Evolutionary conservation across 2,113 vertebrate species (phyloP), one percentile per base, ranked within the genome.

Genomic region (Apistogramma diplotaenia): DNA sequence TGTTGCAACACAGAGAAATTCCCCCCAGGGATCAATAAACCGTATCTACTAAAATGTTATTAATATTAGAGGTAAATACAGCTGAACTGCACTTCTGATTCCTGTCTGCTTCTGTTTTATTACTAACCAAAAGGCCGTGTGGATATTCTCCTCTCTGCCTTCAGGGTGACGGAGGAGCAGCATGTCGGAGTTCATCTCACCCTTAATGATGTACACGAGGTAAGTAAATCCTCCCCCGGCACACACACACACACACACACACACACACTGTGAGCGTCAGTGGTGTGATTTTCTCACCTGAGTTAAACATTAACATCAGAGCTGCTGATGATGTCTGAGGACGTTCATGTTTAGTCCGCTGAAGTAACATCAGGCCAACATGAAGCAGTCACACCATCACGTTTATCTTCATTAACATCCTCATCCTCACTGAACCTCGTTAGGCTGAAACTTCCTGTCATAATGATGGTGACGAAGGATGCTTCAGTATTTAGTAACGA

Each of bases 231-330:
- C 43, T 51, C 43, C 43, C 65, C 25, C 65, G 49, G 13, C 65
- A 31, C 25, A 8, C 13, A 70, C 18, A 49, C 9, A 19, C 62
- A 27, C 40, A 46, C 9, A 31, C 16, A 49, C 3, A 51, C 18
- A 27, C 0, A 6, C 43, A 31, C 29, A 43, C 65, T 13, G 12
- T 70, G 65, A 5, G 6, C 49, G 40, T 60, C 76, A 5, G 13
- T 23, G 35, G 71, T 83, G 76, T 58, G 80, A 79, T 61, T 76
- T 78, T 85, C 86, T 88, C 86, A 88, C 82, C 82, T 79, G 76
- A 62, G 65, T 16, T 27, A 62, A 84, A 70, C 37, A 6, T 75
- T 6, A 75, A 46, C 53, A 16, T 65, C 37, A 27, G 62, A 87
- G 59, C 59, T 79, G 86, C 82, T 82, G 75, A 82, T 49, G 27